A percentile compares a stretch with the other conserved stretches of the same genome.
phyloP scores from a whole-genome alignment of 2,113 vertebrate genomes.

The Platycercus adscitus region DNA sequence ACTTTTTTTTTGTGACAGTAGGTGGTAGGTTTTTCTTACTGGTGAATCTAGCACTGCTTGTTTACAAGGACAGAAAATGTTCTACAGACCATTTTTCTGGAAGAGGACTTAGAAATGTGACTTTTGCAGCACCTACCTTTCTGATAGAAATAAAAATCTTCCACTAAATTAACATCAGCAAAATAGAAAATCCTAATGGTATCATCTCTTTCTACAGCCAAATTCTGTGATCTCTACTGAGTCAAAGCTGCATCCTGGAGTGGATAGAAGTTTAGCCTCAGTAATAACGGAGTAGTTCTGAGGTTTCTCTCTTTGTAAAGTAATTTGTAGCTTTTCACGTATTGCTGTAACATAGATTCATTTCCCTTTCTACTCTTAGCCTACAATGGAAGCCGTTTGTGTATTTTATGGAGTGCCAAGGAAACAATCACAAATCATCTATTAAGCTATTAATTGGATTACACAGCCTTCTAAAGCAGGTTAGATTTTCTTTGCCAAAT shows the following conservation, averaged over 20 bases:
- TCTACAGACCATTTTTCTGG: background rate
- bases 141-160: background rate
- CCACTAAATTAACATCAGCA: background rate
- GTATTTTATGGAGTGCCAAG: conserved; percentile 18
- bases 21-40: background rate
- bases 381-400: background rate
- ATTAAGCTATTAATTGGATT: background rate
- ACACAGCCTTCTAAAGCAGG: background rate
- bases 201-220: background rate
- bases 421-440: background rate
- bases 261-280: background rate
- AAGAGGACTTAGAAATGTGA: background rate
- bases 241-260: background rate
- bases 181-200: background rate
- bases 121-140: background rate
- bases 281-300: background rate
- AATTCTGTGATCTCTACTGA: background rate
- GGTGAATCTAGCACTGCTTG: background rate
- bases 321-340: background rate
- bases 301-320: background rate
- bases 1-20: background rate
- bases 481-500: conserved; percentile 36
- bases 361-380: background rate
- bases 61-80: background rate
- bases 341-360: background rate